A percentile compares a stretch with the other conserved stretches of the same genome.
Conservation (phyloP, 2,113 vertebrate genomes). For the Rhynchopsitta pachyrhyncha region DNA sequence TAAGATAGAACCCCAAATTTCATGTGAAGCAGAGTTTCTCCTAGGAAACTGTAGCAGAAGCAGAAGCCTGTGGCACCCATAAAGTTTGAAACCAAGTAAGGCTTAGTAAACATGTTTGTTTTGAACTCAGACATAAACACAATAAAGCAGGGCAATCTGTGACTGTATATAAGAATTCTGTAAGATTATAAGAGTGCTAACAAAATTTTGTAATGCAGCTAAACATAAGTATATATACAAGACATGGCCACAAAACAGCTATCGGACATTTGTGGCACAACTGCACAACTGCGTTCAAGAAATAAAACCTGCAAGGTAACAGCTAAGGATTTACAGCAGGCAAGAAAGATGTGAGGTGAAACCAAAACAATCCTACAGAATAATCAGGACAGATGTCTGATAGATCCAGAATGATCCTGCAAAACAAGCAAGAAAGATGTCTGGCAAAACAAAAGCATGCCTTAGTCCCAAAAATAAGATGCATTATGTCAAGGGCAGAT, state of each 20-base stretch:
- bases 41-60: background rate
- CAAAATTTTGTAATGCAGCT: background rate
- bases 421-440: background rate
- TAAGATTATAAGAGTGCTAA: background rate
- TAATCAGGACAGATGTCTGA: background rate
- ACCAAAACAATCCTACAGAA: background rate
- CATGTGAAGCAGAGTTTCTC: background rate
- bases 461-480: background rate
- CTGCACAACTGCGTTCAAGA: background rate
- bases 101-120: background rate
- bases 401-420: background rate
- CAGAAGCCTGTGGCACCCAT: background rate
- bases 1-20: background rate
- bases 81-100: background rate
- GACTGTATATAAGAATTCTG: background rate
- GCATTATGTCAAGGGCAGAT: background rate
- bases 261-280: background rate
- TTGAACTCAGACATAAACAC: background rate
- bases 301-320: background rate
- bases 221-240: background rate
- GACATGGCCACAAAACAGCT: background rate
- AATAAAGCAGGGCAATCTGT: background rate
- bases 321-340: background rate
- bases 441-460: background rate
- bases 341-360: background rate